Base-by-base conservation (phyloP, 2,113 vertebrate genomes). In the Pteropus alecto region DNA sequence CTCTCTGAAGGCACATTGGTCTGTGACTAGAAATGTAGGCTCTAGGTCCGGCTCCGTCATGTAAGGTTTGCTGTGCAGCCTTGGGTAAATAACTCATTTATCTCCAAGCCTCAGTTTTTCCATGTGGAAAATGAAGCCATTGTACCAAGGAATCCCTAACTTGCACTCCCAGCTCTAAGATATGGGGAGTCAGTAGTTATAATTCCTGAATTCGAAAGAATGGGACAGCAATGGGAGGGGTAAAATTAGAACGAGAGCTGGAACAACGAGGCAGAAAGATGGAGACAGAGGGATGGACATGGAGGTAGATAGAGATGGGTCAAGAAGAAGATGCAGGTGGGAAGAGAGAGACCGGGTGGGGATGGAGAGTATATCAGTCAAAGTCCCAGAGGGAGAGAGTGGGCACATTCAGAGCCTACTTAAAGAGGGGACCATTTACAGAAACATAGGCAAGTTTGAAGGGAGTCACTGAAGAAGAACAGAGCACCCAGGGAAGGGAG, bases 341-440 rank as follows among this genome's bases (percentile, higher is more conserved):
- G 12, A 4, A 35, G 24, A 7, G 74, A 30, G 38, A 9, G 73
- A 12, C 7, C 0, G 35, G 24, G 13, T 0, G n/a, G 22, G 10
- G 35, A 6, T 0, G 16, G 71, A 14, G 24, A 7, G 48, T 48
- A 5, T 48, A 48, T 13, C 12, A 13, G 48, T 48, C 48, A 48
- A 48, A 48, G 48, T 3, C 48, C 48, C 48, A 48, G 12, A 48
- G 48, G 48, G 48, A 48, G 48, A 3, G 48, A 48, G 12, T 14
- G 12, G 22, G 46, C 33, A 21, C 48, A 13, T 13, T 54, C 65
- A 30, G 38, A 41, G 48, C n/a, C 7, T 0, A 0, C 46, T 22
- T 9, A 16, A 70, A 41, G 21, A 9, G 3, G 48, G n/a, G n/a
- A 51, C 22, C 22, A 2, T 33, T 24, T 13, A 24, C 19, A 71